These are phyloP conservation scores for Telmatochromis brachygnathus DNA, from an alignment of 2,113 vertebrate genomes.

Conservation along the genomic window DNA sequence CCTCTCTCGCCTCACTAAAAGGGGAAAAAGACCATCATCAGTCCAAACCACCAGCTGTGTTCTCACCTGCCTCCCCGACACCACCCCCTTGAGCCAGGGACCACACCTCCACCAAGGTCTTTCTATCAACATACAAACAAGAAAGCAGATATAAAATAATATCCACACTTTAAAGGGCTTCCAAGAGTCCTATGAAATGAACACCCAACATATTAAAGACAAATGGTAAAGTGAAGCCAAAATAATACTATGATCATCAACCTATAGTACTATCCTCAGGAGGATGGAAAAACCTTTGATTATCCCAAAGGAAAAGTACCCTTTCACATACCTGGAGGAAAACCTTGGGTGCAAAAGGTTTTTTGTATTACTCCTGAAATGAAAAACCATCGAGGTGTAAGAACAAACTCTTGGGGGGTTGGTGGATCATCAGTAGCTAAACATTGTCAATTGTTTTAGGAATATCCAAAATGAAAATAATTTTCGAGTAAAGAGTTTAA, in stretches of 20 bases:
- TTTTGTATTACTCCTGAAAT: background rate
- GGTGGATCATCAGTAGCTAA: background rate
- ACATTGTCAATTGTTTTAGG: background rate
- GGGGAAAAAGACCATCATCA: background rate
- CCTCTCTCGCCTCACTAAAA: background rate
- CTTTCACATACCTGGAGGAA: background rate
- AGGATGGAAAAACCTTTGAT: background rate
- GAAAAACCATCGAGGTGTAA: fast-evolving
- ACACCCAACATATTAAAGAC: background rate
- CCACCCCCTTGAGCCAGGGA: background rate
- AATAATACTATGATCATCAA: fast-evolving
- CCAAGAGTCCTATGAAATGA: background rate
- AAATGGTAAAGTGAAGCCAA: background rate
- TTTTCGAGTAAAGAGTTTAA: background rate
- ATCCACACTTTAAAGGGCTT: background rate
- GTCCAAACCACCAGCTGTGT: background rate
- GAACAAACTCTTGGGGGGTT: fast-evolving
- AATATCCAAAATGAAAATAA: background rate
- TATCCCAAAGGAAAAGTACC: background rate
- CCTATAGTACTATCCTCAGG: background rate
- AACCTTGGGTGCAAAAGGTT: background rate
- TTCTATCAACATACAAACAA: background rate
- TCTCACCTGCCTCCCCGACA: background rate
- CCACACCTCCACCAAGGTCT: fast-evolving
- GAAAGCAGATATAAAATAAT: background rate